A percentile compares a stretch with the other conserved stretches of the same genome.
phyloP scores from a whole-genome alignment of 2,888 invertebrate genomes.

The Andrena fulva region DNA sequence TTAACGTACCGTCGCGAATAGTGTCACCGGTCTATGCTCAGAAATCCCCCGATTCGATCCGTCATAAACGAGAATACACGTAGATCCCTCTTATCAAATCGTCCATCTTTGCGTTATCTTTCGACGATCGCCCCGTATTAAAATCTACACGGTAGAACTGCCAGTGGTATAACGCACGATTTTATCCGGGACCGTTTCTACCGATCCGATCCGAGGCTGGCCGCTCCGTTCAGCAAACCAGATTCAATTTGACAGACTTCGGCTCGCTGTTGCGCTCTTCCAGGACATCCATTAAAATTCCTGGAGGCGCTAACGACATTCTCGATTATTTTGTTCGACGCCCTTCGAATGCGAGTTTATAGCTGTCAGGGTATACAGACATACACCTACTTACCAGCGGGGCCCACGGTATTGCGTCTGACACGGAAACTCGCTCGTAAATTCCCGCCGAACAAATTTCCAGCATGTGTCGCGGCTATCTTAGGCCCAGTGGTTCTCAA shows the following conservation, averaged over 20 bases:
- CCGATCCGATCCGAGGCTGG: background rate
- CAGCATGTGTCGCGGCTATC: slow-evolving; percentile 78
- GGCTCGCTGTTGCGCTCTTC: slow-evolving; percentile 41
- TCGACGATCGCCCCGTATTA: background rate
- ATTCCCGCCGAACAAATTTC: slow-evolving; percentile 80
- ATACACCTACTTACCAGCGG: slow-evolving; percentile 74
- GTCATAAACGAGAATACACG: too few relatives aligned
- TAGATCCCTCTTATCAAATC: slow-evolving; percentile 6
- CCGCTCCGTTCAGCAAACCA: slow-evolving; percentile 16
- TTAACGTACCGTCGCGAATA: background rate
- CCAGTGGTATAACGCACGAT: background rate
- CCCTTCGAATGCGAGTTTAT: slow-evolving; percentile 75
- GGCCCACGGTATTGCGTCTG: slow-evolving; percentile 75
- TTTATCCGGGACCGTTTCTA: background rate
- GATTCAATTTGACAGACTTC: slow-evolving; percentile 55
- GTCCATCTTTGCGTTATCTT: background rate
- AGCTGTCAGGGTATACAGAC: slow-evolving; percentile 72
- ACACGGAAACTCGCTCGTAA: slow-evolving; percentile 81
- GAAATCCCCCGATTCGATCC: background rate
- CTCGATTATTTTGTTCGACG: slow-evolving; percentile 73
- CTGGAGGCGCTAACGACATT: slow-evolving; percentile 74
- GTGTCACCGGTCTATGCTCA: background rate
- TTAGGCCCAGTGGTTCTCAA: slow-evolving; percentile 75
- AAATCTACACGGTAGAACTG: background rate
- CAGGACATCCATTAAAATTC: slow-evolving; percentile 74